A percentile compares a stretch with the other conserved stretches of the same genome.
Conservation (phyloP, 2,113 vertebrate species). For the Lamprologus callipterus region DNA sequence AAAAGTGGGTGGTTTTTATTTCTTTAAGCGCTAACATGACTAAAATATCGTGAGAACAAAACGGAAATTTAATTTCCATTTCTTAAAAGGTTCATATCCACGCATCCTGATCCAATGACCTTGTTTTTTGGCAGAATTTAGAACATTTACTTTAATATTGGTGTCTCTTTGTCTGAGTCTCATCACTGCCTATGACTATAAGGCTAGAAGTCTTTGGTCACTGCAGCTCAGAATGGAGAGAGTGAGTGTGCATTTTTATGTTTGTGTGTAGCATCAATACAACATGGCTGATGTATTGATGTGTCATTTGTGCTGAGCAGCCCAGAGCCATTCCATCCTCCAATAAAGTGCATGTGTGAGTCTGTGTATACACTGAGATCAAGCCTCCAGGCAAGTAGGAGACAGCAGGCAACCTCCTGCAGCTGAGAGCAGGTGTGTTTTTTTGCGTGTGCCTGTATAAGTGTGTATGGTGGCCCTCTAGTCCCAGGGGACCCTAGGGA, state of each 20-base stretch:
- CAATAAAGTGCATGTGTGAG: background rate
- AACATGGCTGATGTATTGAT: conserved; percentile 58
- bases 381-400: conserved; percentile 44
- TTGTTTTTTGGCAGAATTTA: background rate
- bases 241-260: conserved; percentile 22
- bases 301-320: conserved; percentile 59
- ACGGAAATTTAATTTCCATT: background rate
- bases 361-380: background rate
- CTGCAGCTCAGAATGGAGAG: background rate
- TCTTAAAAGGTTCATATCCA: background rate
- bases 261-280: conserved; percentile 33
- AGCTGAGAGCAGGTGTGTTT: conserved; percentile 37
- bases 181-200: background rate
- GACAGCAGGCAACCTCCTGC: conserved; percentile 49
- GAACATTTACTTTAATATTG: background rate
- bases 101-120: fast-evolving
- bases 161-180: background rate
- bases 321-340: conserved; percentile 39
- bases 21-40: background rate
- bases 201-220: background rate
- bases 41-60: background rate
- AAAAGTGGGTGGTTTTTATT: background rate
- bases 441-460: background rate
- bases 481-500: conserved; percentile 69
- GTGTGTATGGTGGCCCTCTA: conserved; percentile 65